These are phyloP conservation scores for Capreolus pygargus DNA, from an alignment of 2,113 vertebrate genomes.

Conservation along the genomic window DNA sequence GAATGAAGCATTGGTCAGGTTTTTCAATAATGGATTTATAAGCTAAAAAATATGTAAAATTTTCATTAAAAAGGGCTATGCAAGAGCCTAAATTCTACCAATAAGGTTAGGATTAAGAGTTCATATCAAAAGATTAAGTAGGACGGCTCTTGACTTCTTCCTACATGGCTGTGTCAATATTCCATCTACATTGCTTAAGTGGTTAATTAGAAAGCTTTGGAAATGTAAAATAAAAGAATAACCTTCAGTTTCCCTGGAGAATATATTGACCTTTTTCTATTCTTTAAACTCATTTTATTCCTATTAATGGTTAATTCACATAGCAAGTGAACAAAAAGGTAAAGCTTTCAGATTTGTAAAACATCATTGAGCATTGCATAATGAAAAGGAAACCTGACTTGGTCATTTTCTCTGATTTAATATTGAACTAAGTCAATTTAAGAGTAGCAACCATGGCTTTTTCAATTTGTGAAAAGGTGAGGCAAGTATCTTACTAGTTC, in stretches of 20 bases:
- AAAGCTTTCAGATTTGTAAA: conserved; percentile 28
- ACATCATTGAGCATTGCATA: not conserved
- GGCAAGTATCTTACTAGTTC: not conserved
- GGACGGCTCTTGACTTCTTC: not conserved
- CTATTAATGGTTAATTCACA: conserved; percentile 50
- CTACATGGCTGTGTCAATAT: not conserved
- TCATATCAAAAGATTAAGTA: not conserved
- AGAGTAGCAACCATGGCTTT: not conserved
- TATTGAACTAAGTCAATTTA: not conserved
- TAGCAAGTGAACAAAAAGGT: conserved; percentile 33
- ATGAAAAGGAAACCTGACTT: conserved; percentile 20
- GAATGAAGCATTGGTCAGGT: not conserved
- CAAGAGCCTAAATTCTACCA: not conserved
- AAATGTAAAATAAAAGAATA: conserved; percentile 20
- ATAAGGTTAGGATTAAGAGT: not conserved
- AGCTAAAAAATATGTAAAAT: not conserved
- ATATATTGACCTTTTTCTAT: not conserved
- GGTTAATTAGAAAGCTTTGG: not conserved
- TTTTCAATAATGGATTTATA: not conserved
- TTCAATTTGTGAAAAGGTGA: not conserved
- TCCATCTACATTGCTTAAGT: not conserved
- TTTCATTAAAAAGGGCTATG: not conserved
- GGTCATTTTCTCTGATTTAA: conserved; percentile 19
- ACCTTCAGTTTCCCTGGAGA: not conserved
- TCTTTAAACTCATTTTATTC: not conserved